These are phyloP conservation scores for Neolamprologus sp. DNA, from an alignment of 2,113 vertebrate species.

Conservation along the genomic window DNA sequence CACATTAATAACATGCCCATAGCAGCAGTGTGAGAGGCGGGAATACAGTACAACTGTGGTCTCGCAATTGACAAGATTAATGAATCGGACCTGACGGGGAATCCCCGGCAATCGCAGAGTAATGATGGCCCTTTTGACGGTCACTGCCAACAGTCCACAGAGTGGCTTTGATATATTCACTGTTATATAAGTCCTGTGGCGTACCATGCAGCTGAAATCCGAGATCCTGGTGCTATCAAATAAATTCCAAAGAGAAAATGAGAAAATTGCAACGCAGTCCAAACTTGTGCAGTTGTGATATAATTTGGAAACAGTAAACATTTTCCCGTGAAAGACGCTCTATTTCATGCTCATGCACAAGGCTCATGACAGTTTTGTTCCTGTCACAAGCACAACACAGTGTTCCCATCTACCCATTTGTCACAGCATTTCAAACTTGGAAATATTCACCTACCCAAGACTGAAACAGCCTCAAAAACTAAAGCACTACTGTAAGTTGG, in stretches of 20 bases:
- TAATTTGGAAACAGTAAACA: not conserved
- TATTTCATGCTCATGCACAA: not conserved
- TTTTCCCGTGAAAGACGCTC: not conserved
- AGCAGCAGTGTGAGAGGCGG: not conserved
- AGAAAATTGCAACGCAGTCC: not conserved
- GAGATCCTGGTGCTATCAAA: not conserved
- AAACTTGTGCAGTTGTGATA: not conserved
- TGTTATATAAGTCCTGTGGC: not conserved
- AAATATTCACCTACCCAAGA: not conserved
- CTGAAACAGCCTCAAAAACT: not conserved
- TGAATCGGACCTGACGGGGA: not conserved
- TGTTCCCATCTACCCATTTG: not conserved
- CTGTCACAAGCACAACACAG: not conserved
- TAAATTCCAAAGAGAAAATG: not conserved
- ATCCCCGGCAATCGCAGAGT: not conserved
- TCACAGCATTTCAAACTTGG: not conserved
- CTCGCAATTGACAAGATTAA: not conserved
- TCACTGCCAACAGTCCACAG: not conserved
- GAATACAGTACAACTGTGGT: not conserved
- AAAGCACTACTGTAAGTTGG: not conserved
- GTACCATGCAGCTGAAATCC: not conserved
- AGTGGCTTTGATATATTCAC: not conserved
- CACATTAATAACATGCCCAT: not conserved
- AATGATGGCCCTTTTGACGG: not conserved
- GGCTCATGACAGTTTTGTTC: not conserved